Base-by-base conservation (phyloP, 2,888 invertebrate genomes). In the Xiphydria camelus region DNA sequence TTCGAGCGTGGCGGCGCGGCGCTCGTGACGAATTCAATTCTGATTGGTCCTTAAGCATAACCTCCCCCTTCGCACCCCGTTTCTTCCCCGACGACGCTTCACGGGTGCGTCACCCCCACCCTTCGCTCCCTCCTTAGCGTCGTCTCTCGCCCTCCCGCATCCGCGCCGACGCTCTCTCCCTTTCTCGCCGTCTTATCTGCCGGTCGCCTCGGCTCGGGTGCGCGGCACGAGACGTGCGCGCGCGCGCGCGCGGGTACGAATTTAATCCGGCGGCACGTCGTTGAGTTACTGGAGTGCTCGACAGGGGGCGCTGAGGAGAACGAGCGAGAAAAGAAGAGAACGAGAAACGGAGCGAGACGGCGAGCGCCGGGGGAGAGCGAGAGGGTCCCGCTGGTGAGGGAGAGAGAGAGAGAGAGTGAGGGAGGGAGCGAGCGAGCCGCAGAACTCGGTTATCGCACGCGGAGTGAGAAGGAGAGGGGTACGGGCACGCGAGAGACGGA, bases 1-100 rank as follows among this genome's bases (percentile, higher is more conserved):
- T 58, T 57, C 55, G 48, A 53, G 51, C 43, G 59, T 61, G 56
- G 60, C 62, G 57, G 62, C 66, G 62, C 73, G 73, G 72, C 68
- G 62, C 66, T 73, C 78, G 78, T 79, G 79, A 81, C 81, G 81
- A 80, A 80, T 80, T 78, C 78, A 74, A 78, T 79, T 78, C 80
- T 79, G 75, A 82, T 82, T 82, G 82, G 82, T 78, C 77, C 78
- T 75, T 70, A 73, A 77, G 76, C 77, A 75, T 68, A 69, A 64
- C 72, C 73, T 69, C 70, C 73, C 70, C 66, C 68, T 65, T 65
- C 56, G 62, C 61, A 58, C 61, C 61, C 60, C 52, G 61, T 61
- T 61, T 57, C 59, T 61, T 61, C 61, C 55, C 62, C 46, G 43
- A 47, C 49, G 39, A 32, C 36, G 39, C 47, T 51, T 47, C 52